Conservation (phyloP, 2,888 invertebrate species). For the Parapristionchus giblindavisi region DNA sequence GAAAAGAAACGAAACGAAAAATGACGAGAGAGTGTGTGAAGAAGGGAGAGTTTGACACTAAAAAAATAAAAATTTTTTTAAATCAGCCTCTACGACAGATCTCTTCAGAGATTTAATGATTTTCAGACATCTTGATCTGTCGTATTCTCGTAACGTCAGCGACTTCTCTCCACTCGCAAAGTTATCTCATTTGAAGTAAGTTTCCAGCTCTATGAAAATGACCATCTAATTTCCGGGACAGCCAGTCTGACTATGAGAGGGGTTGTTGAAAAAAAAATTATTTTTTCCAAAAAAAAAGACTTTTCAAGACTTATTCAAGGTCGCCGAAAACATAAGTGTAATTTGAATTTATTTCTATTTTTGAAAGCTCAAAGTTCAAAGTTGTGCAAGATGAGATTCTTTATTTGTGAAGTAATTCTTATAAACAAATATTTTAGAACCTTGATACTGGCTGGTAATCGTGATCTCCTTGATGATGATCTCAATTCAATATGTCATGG, state of each 20-base stretch:
- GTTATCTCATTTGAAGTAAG: slow-evolving; percentile 17
- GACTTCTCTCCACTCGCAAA: slow-evolving; percentile 15
- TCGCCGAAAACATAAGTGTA: neutral
- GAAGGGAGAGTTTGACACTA: too few relatives aligned
- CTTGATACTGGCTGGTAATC: slow-evolving; percentile 22
- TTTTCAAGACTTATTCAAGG: neutral
- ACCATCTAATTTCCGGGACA: too few relatives aligned
- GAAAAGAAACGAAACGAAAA: neutral
- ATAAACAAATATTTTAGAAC: slow-evolving; percentile 16
- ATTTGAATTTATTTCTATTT: neutral
- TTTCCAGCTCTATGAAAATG: neutral
- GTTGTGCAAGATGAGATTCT: too few relatives aligned
- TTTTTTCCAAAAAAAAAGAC: neutral
- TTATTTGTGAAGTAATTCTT: neutral
- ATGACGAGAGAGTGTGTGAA: too few relatives aligned
- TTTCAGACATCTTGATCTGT: slow-evolving; percentile 21
- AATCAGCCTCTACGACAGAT: too few relatives aligned
- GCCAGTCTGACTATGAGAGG: neutral
- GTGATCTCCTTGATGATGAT: slow-evolving; percentile 22
- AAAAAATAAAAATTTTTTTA: too few relatives aligned
- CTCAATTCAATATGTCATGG: slow-evolving; percentile 22
- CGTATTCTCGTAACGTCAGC: slow-evolving; percentile 26
- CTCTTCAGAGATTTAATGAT: neutral
- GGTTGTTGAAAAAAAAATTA: neutral
- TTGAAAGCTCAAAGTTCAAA: too few relatives aligned